Percentiles rank a stretch among this genome's conserved stretches.
Conservation (phyloP, 2,888 invertebrate species). For the Cephus pygmeus region DNA sequence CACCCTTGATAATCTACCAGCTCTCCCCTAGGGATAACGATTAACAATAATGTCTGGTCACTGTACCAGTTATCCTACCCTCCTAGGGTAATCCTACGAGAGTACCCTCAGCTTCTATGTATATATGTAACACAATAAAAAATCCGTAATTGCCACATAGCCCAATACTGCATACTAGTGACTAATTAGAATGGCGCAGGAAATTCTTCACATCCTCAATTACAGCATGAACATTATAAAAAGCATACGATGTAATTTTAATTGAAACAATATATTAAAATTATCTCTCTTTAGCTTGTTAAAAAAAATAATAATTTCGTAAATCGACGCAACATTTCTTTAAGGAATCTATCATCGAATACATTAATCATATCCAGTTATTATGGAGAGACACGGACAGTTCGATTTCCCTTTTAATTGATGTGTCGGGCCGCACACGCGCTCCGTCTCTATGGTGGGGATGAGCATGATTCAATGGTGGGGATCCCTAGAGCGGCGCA, state of each 20-base stretch:
- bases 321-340: background rate
- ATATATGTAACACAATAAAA: background rate
- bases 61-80: background rate
- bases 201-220: background rate
- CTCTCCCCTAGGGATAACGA: background rate
- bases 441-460: conserved; percentile 9
- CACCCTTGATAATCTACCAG: background rate
- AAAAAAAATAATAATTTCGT: background rate
- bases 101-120: background rate
- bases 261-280: background rate
- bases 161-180: too few relatives aligned
- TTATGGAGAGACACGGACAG: background rate
- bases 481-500: conserved; percentile 3
- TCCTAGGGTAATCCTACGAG: background rate
- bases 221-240: background rate
- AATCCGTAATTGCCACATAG: background rate
- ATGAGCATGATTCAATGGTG: conserved; percentile 24
- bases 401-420: background rate
- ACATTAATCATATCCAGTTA: background rate
- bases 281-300: background rate
- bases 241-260: background rate
- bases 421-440: background rate
- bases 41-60: background rate
- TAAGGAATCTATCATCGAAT: background rate
- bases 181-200: too few relatives aligned